Percentiles rank a stretch among this genome's conserved stretches.
phyloP scores from a whole-genome alignment of 2,113 vertebrate species.

The Protobothrops mucrosquamatus region DNA sequence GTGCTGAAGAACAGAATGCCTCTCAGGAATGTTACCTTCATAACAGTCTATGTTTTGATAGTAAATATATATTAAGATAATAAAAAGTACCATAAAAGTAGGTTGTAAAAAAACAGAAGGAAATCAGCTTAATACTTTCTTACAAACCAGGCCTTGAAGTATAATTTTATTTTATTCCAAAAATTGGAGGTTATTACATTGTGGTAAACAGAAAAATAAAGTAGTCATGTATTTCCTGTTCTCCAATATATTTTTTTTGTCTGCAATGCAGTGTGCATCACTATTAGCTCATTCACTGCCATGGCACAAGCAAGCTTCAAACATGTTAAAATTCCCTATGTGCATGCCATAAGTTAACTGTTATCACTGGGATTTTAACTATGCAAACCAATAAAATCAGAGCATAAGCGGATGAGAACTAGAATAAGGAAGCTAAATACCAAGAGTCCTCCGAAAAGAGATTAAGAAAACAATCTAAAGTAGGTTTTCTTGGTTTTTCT shows the following conservation, averaged over 20 bases:
- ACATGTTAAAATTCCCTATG: constrained; percentile 44
- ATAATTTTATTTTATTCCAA: constrained; percentile 20
- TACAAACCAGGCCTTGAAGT: constrained; percentile 19
- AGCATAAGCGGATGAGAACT: constrained; percentile 16
- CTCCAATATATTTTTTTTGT: neutral
- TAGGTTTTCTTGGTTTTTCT: neutral
- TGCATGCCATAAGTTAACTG: constrained; percentile 53
- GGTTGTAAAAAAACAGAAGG: neutral
- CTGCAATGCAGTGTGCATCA: constrained; percentile 14
- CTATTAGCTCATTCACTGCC: constrained; percentile 37
- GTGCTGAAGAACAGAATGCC: neutral
- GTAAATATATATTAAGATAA: neutral
- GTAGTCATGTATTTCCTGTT: neutral
- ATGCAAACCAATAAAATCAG: constrained; percentile 47
- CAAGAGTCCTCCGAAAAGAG: constrained; percentile 4
- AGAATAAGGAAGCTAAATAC: constrained; percentile 41
- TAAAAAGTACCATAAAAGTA: neutral
- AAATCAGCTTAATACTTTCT: constrained; percentile 36
- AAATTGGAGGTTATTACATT: neutral
- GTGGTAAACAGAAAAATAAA: constrained; percentile 31
- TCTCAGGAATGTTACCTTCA: constrained; percentile 3
- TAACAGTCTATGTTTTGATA: neutral
- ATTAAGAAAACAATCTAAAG: neutral
- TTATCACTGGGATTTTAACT: constrained; percentile 44
- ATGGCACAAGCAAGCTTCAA: constrained; percentile 6